These are phyloP conservation scores for Idris sp. DNA, from an alignment of 1,140 invertebrate species.

Conservation along the genomic window DNA sequence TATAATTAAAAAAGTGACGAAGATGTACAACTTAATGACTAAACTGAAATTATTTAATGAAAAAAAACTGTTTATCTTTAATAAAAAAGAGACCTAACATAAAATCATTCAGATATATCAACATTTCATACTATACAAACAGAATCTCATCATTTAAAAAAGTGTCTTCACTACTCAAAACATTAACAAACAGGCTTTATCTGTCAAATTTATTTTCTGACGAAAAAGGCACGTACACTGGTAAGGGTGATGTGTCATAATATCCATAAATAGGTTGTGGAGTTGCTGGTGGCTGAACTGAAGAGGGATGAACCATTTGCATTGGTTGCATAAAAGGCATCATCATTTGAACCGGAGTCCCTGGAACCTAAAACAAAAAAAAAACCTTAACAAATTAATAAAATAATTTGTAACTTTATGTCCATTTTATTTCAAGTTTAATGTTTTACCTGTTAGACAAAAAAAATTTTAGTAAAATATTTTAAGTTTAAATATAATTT, in stretches of 20 bases:
- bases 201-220: slow-evolving; percentile 74
- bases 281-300: slow-evolving; percentile 46
- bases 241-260: slow-evolving; percentile 71
- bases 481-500: too few species aligned
- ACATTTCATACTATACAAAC: slow-evolving; percentile 45
- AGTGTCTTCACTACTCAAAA: slow-evolving; percentile 15
- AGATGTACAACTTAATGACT: slow-evolving; percentile 28
- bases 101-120: slow-evolving; percentile 31
- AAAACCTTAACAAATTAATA: too few species aligned
- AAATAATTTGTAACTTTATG: too few species aligned
- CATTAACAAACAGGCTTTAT: slow-evolving; percentile 60
- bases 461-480: too few species aligned
- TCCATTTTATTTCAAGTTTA: too few species aligned
- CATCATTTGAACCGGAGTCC: slow-evolving; percentile 73
- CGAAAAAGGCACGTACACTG: slow-evolving; percentile 70
- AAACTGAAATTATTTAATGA: slow-evolving; percentile 8
- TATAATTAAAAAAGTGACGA: slow-evolving; percentile 18
- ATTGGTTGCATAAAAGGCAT: slow-evolving; percentile 71
- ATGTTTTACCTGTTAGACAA: too few species aligned
- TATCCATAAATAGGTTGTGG: slow-evolving; percentile 75
- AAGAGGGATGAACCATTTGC: slow-evolving; percentile 66
- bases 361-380: slow-evolving; percentile 42
- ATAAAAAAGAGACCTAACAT: too few species aligned
- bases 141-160: slow-evolving; percentile 16
- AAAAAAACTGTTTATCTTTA: slow-evolving; percentile 14